Conservation (phyloP, 2,888 invertebrate genomes). For the Litoditis marina region DNA sequence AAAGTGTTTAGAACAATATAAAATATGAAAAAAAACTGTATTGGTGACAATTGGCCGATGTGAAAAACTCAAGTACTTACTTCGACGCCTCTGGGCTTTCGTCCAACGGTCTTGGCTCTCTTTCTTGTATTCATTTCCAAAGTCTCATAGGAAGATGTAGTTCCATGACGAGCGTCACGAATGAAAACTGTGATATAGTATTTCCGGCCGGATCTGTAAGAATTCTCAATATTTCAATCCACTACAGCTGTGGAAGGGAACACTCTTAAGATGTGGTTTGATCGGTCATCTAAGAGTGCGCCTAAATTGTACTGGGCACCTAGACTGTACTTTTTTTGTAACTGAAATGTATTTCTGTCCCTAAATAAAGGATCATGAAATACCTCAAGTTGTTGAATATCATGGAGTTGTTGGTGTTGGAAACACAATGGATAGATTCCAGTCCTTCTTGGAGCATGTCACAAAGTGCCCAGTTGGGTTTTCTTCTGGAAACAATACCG, state of each 20-base stretch:
- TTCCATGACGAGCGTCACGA: slow-evolving; percentile 36
- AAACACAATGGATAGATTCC: slow-evolving; percentile 49
- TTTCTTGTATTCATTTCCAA: slow-evolving; percentile 26
- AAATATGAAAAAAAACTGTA: background rate
- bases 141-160: slow-evolving; percentile 37
- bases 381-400: slow-evolving; percentile 32
- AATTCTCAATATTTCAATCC: background rate
- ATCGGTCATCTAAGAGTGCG: too few relatives aligned
- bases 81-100: slow-evolving; percentile 12
- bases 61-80: slow-evolving; percentile 1
- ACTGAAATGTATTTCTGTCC: too few relatives aligned
- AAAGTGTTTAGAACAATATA: background rate
- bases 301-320: too few relatives aligned
- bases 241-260: too few relatives aligned
- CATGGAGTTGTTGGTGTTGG: slow-evolving; percentile 37
- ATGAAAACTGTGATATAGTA: slow-evolving; percentile 46
- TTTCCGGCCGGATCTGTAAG: slow-evolving; percentile 23
- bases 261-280: too few relatives aligned
- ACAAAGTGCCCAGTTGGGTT: slow-evolving; percentile 42
- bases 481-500: slow-evolving; percentile 33
- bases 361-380: too few relatives aligned
- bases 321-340: too few relatives aligned
- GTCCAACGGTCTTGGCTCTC: slow-evolving; percentile 17
- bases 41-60: slow-evolving; percentile 9
- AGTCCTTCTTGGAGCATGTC: slow-evolving; percentile 46